Evolutionary conservation across 2,888 invertebrate species (phyloP).

Genomic region (Orthosia gothica): DNA sequence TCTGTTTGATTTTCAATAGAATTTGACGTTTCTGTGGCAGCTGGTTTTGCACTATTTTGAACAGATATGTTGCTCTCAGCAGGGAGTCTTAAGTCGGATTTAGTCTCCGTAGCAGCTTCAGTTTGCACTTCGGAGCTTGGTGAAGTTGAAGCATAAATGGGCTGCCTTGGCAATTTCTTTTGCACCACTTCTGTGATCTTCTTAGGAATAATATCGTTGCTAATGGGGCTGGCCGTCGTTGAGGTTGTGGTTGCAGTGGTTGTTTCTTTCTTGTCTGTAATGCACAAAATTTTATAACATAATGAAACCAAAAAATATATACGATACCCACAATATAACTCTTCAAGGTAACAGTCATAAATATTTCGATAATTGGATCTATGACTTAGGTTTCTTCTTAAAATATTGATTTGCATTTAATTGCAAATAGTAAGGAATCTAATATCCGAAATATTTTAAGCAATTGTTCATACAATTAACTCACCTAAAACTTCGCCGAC

Average conservation of each 20-base stretch:
- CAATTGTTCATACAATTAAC: too few species aligned
- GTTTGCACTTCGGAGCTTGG: conserved; percentile 66
- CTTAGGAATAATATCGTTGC: conserved; percentile 80
- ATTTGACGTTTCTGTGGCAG: conserved; percentile 71
- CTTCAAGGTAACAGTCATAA: conserved; percentile 2
- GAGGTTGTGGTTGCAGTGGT: conserved; percentile 73
- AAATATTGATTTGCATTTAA: background rate
- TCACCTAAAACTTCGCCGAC: conserved; percentile 85
- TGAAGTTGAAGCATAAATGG: conserved; percentile 70
- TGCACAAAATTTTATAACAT: conserved; percentile 30
- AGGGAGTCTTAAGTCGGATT: conserved; percentile 78
- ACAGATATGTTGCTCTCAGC: conserved; percentile 84
- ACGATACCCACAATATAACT: background rate
- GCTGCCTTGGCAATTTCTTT: conserved; percentile 81
- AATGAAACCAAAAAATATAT: conserved; percentile 1
- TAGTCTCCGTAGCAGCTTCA: conserved; percentile 74
- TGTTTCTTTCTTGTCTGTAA: conserved; percentile 84
- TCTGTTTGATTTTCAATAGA: conserved; percentile 72
- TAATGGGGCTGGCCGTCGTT: conserved; percentile 73
- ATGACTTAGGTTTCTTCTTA: background rate
- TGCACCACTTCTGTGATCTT: conserved; percentile 80
- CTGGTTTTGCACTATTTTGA: conserved; percentile 78
- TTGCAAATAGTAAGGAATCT: background rate
- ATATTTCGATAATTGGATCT: conserved; percentile 9
- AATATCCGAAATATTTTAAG: background rate